phyloP scores from a whole-genome alignment of 1,140 invertebrate genomes.

The Drosophila parabipectinata region DNA sequence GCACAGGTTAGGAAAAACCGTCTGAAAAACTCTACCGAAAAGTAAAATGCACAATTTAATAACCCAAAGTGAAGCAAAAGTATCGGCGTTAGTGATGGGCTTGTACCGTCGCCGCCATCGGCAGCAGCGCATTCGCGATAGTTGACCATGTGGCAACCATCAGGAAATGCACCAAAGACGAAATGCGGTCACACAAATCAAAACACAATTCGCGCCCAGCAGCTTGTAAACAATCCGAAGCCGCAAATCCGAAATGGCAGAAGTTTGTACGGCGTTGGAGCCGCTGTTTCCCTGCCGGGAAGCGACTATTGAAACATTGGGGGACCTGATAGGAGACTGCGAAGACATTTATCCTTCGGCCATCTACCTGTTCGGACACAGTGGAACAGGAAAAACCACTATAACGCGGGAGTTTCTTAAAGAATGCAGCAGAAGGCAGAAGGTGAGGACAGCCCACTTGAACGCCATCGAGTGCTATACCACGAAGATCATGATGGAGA shows the following conservation, averaged over 20 bases:
- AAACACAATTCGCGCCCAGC: slow-evolving; percentile 10
- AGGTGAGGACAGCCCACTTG: slow-evolving; percentile 88
- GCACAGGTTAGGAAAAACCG: slow-evolving; percentile 15
- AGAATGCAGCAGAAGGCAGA: slow-evolving; percentile 82
- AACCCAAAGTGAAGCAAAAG: slow-evolving; percentile 40
- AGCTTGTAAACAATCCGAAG: slow-evolving; percentile 16
- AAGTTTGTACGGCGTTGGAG: slow-evolving; percentile 48
- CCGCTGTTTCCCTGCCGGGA: slow-evolving; percentile 85
- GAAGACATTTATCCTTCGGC: slow-evolving; percentile 87
- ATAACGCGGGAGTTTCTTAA: slow-evolving; percentile 87
- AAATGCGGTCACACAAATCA: not conserved
- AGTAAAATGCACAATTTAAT: slow-evolving; percentile 61
- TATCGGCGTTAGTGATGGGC: slow-evolving; percentile 5
- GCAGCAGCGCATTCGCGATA: not conserved
- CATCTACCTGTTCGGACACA: slow-evolving; percentile 91
- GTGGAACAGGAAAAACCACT: slow-evolving; percentile 91
- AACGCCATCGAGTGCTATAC: slow-evolving; percentile 93
- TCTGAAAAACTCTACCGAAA: slow-evolving; percentile 47
- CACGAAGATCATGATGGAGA: slow-evolving; percentile 90
- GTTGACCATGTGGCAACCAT: not conserved
- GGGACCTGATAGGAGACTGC: slow-evolving; percentile 86
- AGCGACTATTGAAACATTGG: slow-evolving; percentile 86
- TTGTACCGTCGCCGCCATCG: not conserved
- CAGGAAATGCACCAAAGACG: too few relatives aligned
- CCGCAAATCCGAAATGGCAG: slow-evolving; percentile 39